Evolutionary conservation across 2,888 invertebrate species (phyloP).

Genomic region (Lycia hirtaria): DNA sequence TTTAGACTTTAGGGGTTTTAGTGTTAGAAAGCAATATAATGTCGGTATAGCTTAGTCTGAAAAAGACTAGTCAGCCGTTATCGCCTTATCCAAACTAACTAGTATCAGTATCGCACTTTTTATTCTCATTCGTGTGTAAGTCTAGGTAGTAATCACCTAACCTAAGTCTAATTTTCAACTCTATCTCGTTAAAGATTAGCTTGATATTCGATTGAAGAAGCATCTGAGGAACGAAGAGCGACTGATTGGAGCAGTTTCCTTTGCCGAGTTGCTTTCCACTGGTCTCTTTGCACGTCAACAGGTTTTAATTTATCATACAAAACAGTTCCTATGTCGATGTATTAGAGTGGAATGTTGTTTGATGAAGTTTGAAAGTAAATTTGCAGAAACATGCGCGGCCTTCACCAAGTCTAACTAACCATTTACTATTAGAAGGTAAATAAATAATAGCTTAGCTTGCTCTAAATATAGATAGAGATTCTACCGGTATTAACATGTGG

Average conservation of each 20-base stretch:
- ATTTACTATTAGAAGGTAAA: conserved; percentile 26
- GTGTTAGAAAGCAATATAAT: no score
- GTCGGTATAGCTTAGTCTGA: background rate
- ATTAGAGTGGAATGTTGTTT: conserved; percentile 20
- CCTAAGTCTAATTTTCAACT: conserved; percentile 6
- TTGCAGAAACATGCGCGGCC: conserved; percentile 14
- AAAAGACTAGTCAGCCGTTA: conserved; percentile 28
- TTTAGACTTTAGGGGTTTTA: no score
- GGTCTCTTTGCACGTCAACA: conserved; percentile 36
- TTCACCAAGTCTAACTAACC: conserved; percentile 25
- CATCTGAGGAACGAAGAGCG: conserved; percentile 35
- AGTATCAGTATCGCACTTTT: conserved; percentile 50
- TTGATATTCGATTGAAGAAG: conserved; percentile 16
- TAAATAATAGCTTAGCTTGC: conserved; percentile 18
- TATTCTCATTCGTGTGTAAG: conserved; percentile 39
- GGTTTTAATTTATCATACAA: conserved; percentile 26
- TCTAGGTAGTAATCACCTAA: conserved; percentile 21
- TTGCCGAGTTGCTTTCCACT: conserved; percentile 47
- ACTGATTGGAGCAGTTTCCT: conserved; percentile 61
- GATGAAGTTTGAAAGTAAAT: background rate
- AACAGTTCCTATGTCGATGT: conserved; percentile 20
- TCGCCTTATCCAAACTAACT: conserved; percentile 46
- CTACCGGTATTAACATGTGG: conserved; percentile 1
- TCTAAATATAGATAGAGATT: conserved; percentile 17
- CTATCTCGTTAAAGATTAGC: conserved; percentile 9